These are phyloP conservation scores for Drosophila ercepeae DNA, from an alignment of 1,140 invertebrate genomes.

Conservation along the genomic window DNA sequence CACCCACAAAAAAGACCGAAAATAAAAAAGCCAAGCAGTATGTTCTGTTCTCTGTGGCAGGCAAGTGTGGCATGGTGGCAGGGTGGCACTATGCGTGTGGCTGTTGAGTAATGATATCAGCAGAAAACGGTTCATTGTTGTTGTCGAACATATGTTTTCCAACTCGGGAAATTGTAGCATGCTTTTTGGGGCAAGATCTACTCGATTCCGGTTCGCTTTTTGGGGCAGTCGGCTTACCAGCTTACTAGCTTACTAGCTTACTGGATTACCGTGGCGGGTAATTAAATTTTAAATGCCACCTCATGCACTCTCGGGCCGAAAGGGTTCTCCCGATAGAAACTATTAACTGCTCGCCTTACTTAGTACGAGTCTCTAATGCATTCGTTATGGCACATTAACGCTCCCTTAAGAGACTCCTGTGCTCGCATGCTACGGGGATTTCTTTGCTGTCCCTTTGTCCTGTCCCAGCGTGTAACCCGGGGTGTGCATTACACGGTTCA, in stretches of 20 bases:
- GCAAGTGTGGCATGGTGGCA: too few species aligned
- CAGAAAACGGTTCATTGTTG: conserved; percentile 47
- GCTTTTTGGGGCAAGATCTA: conserved; percentile 24
- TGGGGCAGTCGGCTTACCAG: not conserved
- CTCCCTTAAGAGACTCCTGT: conserved; percentile 61
- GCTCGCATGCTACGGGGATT: conserved; percentile 66
- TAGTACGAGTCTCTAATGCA: conserved; percentile 67
- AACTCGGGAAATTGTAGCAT: conserved; percentile 35
- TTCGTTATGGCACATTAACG: conserved; percentile 81
- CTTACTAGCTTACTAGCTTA: not conserved
- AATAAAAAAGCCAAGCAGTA: conserved; percentile 19
- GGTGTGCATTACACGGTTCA: conserved; percentile 75
- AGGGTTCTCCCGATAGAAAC: conserved; percentile 13
- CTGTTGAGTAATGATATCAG: conserved; percentile 75
- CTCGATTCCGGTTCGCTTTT: too few species aligned
- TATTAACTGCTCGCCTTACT: conserved; percentile 41
- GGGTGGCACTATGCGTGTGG: too few species aligned
- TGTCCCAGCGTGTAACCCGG: conserved; percentile 12
- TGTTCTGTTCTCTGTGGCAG: conserved; percentile 6
- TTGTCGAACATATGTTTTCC: conserved; percentile 70
- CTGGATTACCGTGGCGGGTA: conserved; percentile 40
- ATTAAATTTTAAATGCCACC: conserved; percentile 79
- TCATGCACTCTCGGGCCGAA: conserved; percentile 2
- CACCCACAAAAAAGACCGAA: conserved; percentile 33
- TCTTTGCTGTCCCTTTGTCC: conserved; percentile 8